Evolutionary conservation across 2,113 vertebrate genomes (phyloP), one percentile per base, ranked within the genome.

Genomic region (Neomonachus schauinslandi): DNA sequence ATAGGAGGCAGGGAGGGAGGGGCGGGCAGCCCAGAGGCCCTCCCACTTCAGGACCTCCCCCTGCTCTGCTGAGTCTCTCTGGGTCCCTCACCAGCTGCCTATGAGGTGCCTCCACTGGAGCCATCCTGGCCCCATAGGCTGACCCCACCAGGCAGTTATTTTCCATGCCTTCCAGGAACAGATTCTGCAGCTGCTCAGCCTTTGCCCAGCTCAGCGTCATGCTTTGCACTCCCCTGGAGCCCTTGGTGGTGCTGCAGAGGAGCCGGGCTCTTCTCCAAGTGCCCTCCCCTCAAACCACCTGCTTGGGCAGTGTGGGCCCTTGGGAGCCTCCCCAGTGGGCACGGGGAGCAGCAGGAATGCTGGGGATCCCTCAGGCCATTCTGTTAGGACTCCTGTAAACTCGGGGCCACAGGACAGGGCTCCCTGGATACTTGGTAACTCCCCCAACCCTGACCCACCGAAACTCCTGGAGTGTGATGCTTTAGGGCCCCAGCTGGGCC

Each of bases 131-230:
- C 0, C 4, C 31, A 16, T 18, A 31, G 36, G 39, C 83, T 0
- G 0, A 28, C 18, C 4, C 2, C 10, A 28, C 19, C 11, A 24
- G 67, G 95, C 93, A 95, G 89, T 87, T 92, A 97, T 63, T 93
- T 97, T n/a, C 93, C 94, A 93, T 8, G 72, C 94, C 95, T 98
- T 96, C 88, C 55, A 87, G 65, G 97, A 87, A 87, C 61, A 89
- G 97, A 95, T 97, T 98, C 84, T 95, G 97, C 95, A 97, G 93
- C 91, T 96, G 82, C 88, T 86, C 84, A 89, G 93, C 89, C 97
- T 97, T 91, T 63, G 92, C 92, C 96, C 46, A 85, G 87, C 94
- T 96, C 95, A 18, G 87, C 80, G 5, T 0, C 85, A 88, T 7
- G 0, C 85, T 88, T 83, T 0, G 31, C 49, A 0, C 9, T 63